Evolutionary conservation across 2,113 vertebrate genomes (phyloP), one percentile per base, ranked within the genome.

Genomic region (Leucosticte australis): DNA sequence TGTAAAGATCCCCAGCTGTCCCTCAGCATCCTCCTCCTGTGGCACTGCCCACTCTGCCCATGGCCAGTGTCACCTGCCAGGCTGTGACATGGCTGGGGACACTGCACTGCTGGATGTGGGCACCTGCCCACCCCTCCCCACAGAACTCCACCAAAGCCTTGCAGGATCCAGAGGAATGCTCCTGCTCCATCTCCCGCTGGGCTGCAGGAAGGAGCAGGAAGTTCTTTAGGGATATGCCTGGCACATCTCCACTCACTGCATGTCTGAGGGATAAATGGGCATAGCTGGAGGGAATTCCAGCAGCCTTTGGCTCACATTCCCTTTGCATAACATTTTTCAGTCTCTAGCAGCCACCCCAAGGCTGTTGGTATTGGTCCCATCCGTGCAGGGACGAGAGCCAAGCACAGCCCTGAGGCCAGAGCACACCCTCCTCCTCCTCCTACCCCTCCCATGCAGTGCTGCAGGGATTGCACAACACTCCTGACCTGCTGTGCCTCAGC

Each of bases 351-450:
- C 90, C 60, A 46, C 30, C 31, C 1, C 0, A 55, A 57, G 65
- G 35, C 49, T 33, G 55, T 13, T 69, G 46, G 64, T 64, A 3
- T 15, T 23, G 37, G 50, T 67, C 37, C 24, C 21, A 70, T 27
- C 60, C 1, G 0, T 6, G 41, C 19, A 22, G 0, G 1, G 71
- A 15, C 9, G 23, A 6, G 30, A 94, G 76, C 80, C 39, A 56
- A 83, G 49, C 49, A n/a, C 2, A n/a, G 71, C 92, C 80, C 30
- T 74, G 78, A 21, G 35, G 49, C 26, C 73, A 27, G 60, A 68
- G 78, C 50, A 90, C 89, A 56, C 27, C 75, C 87, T 50, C 7
- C 35, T 60, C 33, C 30, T 53, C 31, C 60, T 57, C 26, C 47
- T 67, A 24, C 15, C 19, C 35, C 30, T 46, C 78, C 92, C 60